A percentile compares a stretch with the other conserved stretches of the same genome.
Evolutionary conservation across 2,888 invertebrate species (phyloP).

Genomic region (Diploptera punctata): DNA sequence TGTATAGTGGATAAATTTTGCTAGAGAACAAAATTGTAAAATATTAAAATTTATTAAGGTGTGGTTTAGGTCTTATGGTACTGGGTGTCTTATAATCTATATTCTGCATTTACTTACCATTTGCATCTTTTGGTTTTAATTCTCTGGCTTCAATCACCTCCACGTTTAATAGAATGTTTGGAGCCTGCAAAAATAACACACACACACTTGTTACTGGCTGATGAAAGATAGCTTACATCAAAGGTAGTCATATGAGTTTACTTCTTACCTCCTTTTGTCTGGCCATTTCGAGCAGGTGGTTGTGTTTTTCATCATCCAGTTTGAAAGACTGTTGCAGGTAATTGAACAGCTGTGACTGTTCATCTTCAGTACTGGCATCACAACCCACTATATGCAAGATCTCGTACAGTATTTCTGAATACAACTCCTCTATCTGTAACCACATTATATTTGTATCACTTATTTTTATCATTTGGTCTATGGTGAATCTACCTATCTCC

Average conservation of each 20-base stretch:
- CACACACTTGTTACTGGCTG: too few species aligned
- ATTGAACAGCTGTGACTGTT: slow-evolving; percentile 70
- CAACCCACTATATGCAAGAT: slow-evolving; percentile 85
- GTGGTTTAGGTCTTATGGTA: too few species aligned
- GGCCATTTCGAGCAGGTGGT: slow-evolving; percentile 71
- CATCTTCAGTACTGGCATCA: slow-evolving; percentile 73
- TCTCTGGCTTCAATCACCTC: slow-evolving; percentile 89
- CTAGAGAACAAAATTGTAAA: too few species aligned
- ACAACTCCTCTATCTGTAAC: slow-evolving; percentile 82
- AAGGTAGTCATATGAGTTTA: too few species aligned
- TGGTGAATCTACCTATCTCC: too few species aligned
- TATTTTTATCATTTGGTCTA: too few species aligned
- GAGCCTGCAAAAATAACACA: slow-evolving; percentile 60
- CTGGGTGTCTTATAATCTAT: too few species aligned
- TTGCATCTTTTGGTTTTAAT: slow-evolving; percentile 82
- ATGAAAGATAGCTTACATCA: too few species aligned
- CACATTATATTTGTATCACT: too few species aligned
- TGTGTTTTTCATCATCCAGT: slow-evolving; percentile 77
- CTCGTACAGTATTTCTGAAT: slow-evolving; percentile 83
- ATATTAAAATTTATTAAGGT: too few species aligned
- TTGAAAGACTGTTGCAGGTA: slow-evolving; percentile 84
- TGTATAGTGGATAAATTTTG: too few species aligned
- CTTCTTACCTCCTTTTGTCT: slow-evolving; percentile 73
- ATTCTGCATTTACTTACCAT: too few species aligned
- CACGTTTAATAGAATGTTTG: slow-evolving; percentile 82